phyloP scores from a whole-genome alignment of 2,113 vertebrate species.

The Cisticola juncidis region DNA sequence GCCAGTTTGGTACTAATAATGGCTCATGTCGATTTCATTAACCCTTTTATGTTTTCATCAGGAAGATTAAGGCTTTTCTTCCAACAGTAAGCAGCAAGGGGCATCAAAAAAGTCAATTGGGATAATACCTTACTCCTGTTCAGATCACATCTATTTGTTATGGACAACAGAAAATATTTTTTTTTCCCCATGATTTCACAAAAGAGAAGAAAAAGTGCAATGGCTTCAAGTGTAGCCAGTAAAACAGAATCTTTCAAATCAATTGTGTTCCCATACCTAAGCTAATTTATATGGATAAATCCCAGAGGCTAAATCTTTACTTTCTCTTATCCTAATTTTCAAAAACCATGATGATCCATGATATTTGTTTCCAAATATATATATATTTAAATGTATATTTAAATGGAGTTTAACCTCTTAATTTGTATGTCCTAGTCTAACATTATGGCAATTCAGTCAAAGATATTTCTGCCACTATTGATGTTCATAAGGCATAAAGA shows the following conservation, averaged over 20 bases:
- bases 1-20: neutral
- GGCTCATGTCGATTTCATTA: neutral
- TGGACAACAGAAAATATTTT: neutral
- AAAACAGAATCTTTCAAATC: neutral
- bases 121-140: neutral
- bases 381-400: neutral
- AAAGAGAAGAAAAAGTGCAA: neutral
- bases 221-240: neutral
- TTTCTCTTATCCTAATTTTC: conserved; percentile 24
- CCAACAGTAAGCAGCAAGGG: neutral
- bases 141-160: neutral
- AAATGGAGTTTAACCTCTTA: conserved; percentile 27
- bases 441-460: conserved; percentile 23
- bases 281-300: neutral
- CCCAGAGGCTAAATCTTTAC: neutral
- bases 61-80: neutral
- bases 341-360: conserved; percentile 15
- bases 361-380: conserved; percentile 29
- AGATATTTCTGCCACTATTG: neutral
- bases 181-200: neutral
- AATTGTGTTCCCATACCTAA: conserved; percentile 3
- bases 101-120: neutral
- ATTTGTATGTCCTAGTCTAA: conserved; percentile 22
- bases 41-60: neutral
- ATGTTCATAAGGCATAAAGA: conserved; percentile 27